Evolutionary conservation across 2,113 vertebrate species (phyloP).

Genomic region (Pseudorectes ferrugineus): DNA sequence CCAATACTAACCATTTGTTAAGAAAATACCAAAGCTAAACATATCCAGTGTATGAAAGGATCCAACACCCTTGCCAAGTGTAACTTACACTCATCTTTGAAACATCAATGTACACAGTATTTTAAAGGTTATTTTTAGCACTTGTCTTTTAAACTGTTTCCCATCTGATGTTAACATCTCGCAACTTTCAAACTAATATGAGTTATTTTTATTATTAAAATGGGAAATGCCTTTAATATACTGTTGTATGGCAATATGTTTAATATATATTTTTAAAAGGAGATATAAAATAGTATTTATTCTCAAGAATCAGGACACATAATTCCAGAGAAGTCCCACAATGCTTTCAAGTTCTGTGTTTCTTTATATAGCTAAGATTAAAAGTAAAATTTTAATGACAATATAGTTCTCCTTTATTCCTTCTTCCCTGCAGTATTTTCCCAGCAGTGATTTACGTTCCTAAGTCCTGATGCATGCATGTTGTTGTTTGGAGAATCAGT

Average conservation of each 20-base stretch:
- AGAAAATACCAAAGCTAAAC: slow-evolving; percentile 69
- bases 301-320: not conserved
- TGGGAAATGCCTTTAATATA: slow-evolving; percentile 29
- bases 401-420: not conserved
- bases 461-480: not conserved
- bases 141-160: slow-evolving; percentile 69
- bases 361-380: slow-evolving; percentile 34
- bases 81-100: slow-evolving; percentile 72
- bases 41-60: slow-evolving; percentile 67
- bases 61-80: slow-evolving; percentile 68
- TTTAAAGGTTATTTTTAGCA: slow-evolving; percentile 73
- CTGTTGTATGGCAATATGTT: slow-evolving; percentile 18
- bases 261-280: slow-evolving; percentile 23
- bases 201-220: slow-evolving; percentile 58
- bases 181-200: slow-evolving; percentile 53
- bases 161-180: slow-evolving; percentile 57
- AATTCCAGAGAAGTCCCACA: not conserved
- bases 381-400: slow-evolving; percentile 6
- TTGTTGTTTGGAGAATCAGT: not conserved
- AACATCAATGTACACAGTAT: slow-evolving; percentile 56
- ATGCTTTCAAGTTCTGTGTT: slow-evolving; percentile 23
- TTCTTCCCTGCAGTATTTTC: not conserved
- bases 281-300: slow-evolving; percentile 44
- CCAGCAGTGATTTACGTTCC: not conserved
- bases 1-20: slow-evolving; percentile 73